Evolutionary conservation across 1,140 invertebrate genomes (phyloP).

Genomic region (Aradophagus sp.): DNA sequence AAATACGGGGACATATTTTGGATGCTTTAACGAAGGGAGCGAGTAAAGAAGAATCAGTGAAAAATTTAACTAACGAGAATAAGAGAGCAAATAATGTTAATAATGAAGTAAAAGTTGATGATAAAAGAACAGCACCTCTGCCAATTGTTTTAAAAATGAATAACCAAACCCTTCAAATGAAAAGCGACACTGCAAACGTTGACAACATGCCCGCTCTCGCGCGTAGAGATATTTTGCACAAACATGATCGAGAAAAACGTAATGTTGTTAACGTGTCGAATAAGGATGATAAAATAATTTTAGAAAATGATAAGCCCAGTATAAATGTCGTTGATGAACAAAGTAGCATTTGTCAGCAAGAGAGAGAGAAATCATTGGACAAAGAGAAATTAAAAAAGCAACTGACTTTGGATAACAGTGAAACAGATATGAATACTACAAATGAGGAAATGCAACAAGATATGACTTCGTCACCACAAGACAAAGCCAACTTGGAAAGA

Average conservation of each 20-base stretch:
- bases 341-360: background rate
- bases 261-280: too few relatives aligned
- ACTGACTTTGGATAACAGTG: background rate
- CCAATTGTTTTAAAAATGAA: conserved; percentile 60
- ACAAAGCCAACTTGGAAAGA: background rate
- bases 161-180: conserved; percentile 21
- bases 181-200: background rate
- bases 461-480: background rate
- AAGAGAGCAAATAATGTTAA: conserved; percentile 8
- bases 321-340: background rate
- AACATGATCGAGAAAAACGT: conserved; percentile 22
- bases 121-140: conserved; percentile 48
- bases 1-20: conserved; percentile 63
- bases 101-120: conserved; percentile 17
- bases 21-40: conserved; percentile 64
- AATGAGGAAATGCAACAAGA: background rate
- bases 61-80: conserved; percentile 30
- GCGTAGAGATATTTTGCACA: conserved; percentile 24
- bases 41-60: conserved; percentile 17
- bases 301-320: background rate
- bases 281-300: conserved; percentile 1
- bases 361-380: background rate
- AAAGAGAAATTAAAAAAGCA: background rate
- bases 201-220: conserved; percentile 1
- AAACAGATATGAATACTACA: background rate